Base-by-base conservation (phyloP, 2,797 vertebrate species). In the Crotalus adamanteus region DNA sequence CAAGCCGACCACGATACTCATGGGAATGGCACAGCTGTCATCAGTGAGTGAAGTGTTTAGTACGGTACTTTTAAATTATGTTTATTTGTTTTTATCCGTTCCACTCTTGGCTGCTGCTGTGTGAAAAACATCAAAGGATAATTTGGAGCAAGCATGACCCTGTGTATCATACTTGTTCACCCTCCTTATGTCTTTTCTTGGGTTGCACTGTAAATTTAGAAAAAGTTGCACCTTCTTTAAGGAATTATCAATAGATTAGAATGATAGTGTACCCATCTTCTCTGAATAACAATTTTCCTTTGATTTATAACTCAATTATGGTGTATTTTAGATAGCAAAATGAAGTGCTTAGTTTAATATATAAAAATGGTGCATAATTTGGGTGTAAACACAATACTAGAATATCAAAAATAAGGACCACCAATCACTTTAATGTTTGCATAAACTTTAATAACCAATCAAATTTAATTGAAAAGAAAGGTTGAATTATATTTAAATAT, bases 21-120 rank as follows among this genome's bases (percentile, higher is more conserved):
- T 99, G 99, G 99, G 99, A 99, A 96, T 99, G 99, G 99, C 99
- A 99, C 98, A 99, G 99, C 95, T 99, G 99, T 98, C 99, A 99
- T 95, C 99, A 99, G 99, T 99, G 97, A 99, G 99, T 99, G 93
- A 95, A 93, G 86, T 89, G 83, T 93, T 90, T 87, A 87, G 92
- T 93, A 89, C 95, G 88, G 65, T 92, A 92, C 47, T 86, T 94
- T 61, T 56, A 73, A 92, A 93, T 93, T 92, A 89, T n/a, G 18
- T 91, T 93, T 16, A 25, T 87, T 94, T 94, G 91, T 91, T 90
- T 8, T 0, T 89, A 69, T 83, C 37, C 9, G 8, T 47, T 47
- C 20, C 73, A 12, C 9, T 47, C 37, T 25, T 83, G 60, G 56
- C 31, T 88, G 87, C 22, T 88, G 31, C 37, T 88, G 11, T 42